Base-by-base conservation (phyloP, 2,888 invertebrate species). In the Euzophera pinguis region DNA sequence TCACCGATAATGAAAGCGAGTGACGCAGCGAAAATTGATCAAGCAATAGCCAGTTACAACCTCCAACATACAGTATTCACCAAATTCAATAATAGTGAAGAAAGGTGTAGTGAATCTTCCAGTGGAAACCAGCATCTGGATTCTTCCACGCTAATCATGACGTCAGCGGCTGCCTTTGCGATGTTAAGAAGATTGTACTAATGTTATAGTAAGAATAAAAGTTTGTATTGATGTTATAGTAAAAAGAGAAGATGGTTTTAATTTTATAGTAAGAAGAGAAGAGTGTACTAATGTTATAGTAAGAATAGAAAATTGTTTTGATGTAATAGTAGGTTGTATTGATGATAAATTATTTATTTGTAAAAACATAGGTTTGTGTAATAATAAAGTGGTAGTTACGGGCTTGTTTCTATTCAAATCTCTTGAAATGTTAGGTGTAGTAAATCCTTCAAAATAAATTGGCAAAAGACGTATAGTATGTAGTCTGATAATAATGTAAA, bases 71-170 rank as follows among this genome's bases (percentile, higher is more conserved):
- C 86, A 0, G 58, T 66, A 1, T 84, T 88, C 55, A 62, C 67
- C 1, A 74, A 65, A 0, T 86, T 85, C 57, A 88, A 84, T 43
- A 86, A 87, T 14, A 84, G 86, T 0, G 89, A 89, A 52, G 77
- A 83, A 9, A 73, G 77, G 0, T 89, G 89, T 57, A 78, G 75
- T 49, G 65, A 45, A 16, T 32, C 45, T 2, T 45, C 78, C 6
- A 86, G 75, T 50, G 68, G 69, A 0, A 84, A 77, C 0, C 65
- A 60, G 1, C 62, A 64, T 6, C 22, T 82, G n/a, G 73, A 78
- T 12, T 73, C 81, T 0, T 77, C 82, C 0, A 61, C 78, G 0
- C 50, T 86, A 0, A 60, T 86, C 0, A 60, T 87, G 61, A 71
- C 80, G 0, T 81, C 82, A 1, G 78, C 79, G 0, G 79, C 81